A percentile compares a stretch with the other conserved stretches of the same genome.
Evolutionary conservation across 2,797 vertebrate genomes (phyloP).

Genomic region (Darevskia mixta): DNA sequence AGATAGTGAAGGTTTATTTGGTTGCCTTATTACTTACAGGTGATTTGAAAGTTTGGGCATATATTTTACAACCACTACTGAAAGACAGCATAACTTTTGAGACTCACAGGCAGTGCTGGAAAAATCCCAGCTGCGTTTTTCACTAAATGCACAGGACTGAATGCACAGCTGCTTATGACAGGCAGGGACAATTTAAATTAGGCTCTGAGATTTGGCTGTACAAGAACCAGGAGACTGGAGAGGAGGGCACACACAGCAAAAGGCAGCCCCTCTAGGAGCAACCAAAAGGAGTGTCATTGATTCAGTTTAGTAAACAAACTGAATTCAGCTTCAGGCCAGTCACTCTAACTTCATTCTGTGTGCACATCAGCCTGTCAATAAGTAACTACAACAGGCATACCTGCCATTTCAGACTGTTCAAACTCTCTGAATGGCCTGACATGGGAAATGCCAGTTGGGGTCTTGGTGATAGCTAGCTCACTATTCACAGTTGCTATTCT

Average conservation of each 20-base stretch:
- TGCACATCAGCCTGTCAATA: not conserved
- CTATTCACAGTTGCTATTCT: not conserved
- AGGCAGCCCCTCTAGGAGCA: not conserved
- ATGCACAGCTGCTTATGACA: not conserved
- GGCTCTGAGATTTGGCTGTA: not conserved
- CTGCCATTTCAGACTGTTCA: not conserved
- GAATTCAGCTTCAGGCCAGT: not conserved
- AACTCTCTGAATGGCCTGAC: not conserved
- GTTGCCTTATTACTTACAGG: not conserved
- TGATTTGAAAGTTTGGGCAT: not conserved
- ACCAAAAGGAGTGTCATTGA: not conserved
- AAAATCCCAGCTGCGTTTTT: not conserved
- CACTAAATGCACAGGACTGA: not conserved
- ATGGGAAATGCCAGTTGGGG: not conserved
- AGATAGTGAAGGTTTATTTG: not conserved
- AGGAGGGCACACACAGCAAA: not conserved
- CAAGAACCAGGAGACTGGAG: not conserved
- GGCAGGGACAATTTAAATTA: not conserved
- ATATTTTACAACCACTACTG: not conserved
- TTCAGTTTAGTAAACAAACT: not conserved
- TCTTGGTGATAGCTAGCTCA: not conserved
- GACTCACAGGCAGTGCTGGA: not conserved
- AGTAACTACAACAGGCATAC: not conserved
- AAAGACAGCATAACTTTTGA: not conserved
- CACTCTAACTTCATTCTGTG: not conserved